phyloP scores from a whole-genome alignment of 2,113 vertebrate genomes.

The Microtus ochrogaster region DNA sequence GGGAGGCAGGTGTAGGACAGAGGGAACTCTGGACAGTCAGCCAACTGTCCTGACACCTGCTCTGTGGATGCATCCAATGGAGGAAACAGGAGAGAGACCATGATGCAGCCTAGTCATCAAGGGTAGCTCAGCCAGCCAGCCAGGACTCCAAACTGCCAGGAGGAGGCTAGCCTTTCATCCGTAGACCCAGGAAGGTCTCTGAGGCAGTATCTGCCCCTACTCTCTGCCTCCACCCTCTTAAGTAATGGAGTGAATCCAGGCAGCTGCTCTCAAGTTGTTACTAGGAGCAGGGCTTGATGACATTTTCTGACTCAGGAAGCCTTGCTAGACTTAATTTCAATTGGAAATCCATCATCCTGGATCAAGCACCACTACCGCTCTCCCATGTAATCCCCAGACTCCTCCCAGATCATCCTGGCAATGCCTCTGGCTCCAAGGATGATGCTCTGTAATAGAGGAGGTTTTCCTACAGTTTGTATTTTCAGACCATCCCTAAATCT shows the following conservation, averaged over 20 bases:
- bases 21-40: slow-evolving; percentile 3
- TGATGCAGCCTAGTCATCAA: background rate
- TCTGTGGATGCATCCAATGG: background rate
- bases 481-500: background rate
- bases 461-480: background rate
- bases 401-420: slow-evolving; percentile 47
- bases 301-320: slow-evolving; percentile 80
- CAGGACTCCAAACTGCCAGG: background rate
- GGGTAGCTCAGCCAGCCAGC: background rate
- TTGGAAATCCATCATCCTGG: slow-evolving; percentile 75
- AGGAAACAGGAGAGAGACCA: background rate
- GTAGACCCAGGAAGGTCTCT: background rate
- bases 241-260: slow-evolving; percentile 77
- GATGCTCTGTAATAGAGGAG: background rate
- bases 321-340: slow-evolving; percentile 78
- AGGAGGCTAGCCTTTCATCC: slow-evolving; percentile 28
- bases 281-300: slow-evolving; percentile 68
- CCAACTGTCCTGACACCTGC: background rate
- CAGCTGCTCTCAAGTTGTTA: slow-evolving; percentile 75
- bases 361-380: slow-evolving; percentile 75
- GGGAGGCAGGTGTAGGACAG: background rate
- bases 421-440: slow-evolving; percentile 5
- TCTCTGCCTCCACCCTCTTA: slow-evolving; percentile 74
- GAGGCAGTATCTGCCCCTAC: slow-evolving; percentile 43
- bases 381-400: slow-evolving; percentile 78